A percentile compares a stretch with the other conserved stretches of the same genome.
These are phyloP conservation scores for Rachycentron canadum DNA, from an alignment of 2,797 vertebrate species.

Conservation along the genomic window DNA sequence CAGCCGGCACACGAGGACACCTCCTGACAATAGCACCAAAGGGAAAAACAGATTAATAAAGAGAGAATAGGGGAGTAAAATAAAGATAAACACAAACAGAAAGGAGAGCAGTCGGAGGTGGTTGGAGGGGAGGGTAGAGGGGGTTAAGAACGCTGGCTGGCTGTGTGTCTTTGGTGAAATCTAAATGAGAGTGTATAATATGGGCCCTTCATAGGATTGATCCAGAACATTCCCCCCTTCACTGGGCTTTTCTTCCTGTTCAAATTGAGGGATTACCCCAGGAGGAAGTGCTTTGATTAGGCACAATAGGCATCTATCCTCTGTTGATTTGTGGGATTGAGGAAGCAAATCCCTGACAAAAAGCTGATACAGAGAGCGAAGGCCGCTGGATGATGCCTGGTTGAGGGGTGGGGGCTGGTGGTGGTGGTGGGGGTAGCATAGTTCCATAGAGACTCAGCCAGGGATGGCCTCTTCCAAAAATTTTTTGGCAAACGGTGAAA, in stretches of 20 bases:
- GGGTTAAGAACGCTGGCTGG: constrained; percentile 60
- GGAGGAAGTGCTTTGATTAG: constrained; percentile 89
- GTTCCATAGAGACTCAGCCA: constrained; percentile 55
- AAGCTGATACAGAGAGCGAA: constrained; percentile 78
- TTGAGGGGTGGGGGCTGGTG: constrained; percentile 2
- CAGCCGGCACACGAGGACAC: constrained; percentile 58
- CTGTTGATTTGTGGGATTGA: constrained; percentile 88
- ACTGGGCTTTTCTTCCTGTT: constrained; percentile 85
- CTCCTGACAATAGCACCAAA: constrained; percentile 57
- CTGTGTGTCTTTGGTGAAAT: constrained; percentile 79
- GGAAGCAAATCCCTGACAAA: constrained; percentile 85
- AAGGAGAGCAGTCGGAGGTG: constrained; percentile 67
- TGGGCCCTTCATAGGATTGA: constrained; percentile 81
- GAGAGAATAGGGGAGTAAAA: constrained; percentile 67
- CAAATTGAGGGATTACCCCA: constrained; percentile 87
- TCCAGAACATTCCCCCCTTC: constrained; percentile 82
- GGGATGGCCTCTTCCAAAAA: constrained; percentile 49
- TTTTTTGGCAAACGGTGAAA: constrained; percentile 48
- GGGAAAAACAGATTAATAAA: constrained; percentile 74
- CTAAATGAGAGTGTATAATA: constrained; percentile 84
- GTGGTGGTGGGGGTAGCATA: not conserved
- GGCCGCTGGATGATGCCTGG: constrained; percentile 70
- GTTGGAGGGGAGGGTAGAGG: constrained; percentile 34
- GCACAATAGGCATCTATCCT: constrained; percentile 88
- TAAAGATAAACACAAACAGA: constrained; percentile 79